A percentile compares a stretch with the other conserved stretches of the same genome.
These are phyloP conservation scores for Vanacampus margaritifer DNA, from an alignment of 2,113 vertebrate species.

Conservation along the genomic window DNA sequence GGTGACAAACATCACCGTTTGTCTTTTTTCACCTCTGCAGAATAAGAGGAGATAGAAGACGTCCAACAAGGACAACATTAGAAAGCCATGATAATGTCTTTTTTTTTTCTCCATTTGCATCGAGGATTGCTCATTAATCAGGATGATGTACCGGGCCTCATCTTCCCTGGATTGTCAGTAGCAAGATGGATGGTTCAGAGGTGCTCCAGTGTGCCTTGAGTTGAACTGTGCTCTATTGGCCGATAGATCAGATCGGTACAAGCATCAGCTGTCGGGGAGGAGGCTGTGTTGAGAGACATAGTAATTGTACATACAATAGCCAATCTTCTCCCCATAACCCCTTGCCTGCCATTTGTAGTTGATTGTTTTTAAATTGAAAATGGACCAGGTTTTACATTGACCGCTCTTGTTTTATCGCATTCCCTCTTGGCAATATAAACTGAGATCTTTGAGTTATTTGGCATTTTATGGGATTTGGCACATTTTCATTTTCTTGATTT, in stretches of 20 bases:
- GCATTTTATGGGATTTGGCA: neutral
- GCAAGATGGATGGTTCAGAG: slow-evolving; percentile 43
- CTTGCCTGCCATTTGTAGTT: neutral
- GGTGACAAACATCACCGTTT: slow-evolving; percentile 6
- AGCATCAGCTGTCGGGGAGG: slow-evolving; percentile 17
- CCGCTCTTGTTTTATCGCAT: neutral
- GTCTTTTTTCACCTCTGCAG: neutral
- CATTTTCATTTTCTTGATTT: neutral
- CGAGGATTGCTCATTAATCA: slow-evolving; percentile 52
- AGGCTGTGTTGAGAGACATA: neutral
- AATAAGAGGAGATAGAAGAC: slow-evolving; percentile 29
- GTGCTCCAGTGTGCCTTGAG: slow-evolving; percentile 28
- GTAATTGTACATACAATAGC: neutral
- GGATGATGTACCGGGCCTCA: slow-evolving; percentile 31
- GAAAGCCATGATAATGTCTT: slow-evolving; percentile 45
- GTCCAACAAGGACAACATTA: slow-evolving; percentile 39
- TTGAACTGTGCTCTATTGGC: slow-evolving; percentile 35
- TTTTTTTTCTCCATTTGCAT: slow-evolving; percentile 26
- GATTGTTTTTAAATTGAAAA: slow-evolving; percentile 11
- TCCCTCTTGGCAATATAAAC: neutral
- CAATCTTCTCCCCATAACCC: neutral
- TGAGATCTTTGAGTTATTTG: neutral
- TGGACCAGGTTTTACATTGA: neutral
- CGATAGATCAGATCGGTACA: slow-evolving; percentile 47
- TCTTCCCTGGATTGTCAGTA: slow-evolving; percentile 45